phyloP scores from a whole-genome alignment of 2,888 invertebrate species.

The Microctonus aethiopoides region DNA sequence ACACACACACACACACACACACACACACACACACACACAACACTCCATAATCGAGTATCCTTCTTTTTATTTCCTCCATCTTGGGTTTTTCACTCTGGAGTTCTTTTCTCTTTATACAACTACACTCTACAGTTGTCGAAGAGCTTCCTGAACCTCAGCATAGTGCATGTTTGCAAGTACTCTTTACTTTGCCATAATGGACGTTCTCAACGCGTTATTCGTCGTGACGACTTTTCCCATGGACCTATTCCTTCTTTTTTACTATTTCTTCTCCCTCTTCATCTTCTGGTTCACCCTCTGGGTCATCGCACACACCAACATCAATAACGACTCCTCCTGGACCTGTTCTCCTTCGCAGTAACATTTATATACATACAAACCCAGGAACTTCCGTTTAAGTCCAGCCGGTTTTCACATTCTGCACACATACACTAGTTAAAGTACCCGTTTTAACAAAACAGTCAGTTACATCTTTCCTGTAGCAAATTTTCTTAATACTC shows the following conservation, averaged over 20 bases:
- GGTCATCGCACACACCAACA: conserved; percentile 16
- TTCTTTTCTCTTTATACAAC: background rate
- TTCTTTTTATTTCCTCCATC: background rate
- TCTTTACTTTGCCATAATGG: conserved; percentile 16
- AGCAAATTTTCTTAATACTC: background rate
- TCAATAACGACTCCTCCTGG: conserved; percentile 5
- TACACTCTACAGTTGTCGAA: conserved; percentile 33
- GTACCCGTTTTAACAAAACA: conserved; percentile 15
- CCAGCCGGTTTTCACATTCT: conserved; percentile 45
- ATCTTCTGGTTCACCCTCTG: conserved; percentile 7
- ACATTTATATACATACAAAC: conserved; percentile 20
- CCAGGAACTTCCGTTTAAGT: conserved; percentile 49
- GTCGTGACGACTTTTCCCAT: conserved; percentile 24
- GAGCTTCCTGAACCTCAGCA: conserved; percentile 21
- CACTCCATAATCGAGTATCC: background rate
- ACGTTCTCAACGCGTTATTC: conserved; percentile 24
- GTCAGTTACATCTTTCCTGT: background rate
- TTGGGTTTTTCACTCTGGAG: too few relatives aligned
- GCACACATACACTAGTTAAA: conserved; percentile 22
- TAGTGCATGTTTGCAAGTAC: background rate
- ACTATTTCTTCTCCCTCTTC: conserved; percentile 12
- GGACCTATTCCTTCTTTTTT: conserved; percentile 3
- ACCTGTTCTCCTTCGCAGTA: conserved; percentile 35
- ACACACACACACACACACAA: too few relatives aligned
- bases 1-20: background rate